Evolutionary conservation across 2,113 vertebrate species (phyloP).

Genomic region (Campylomormyrus numenius): DNA sequence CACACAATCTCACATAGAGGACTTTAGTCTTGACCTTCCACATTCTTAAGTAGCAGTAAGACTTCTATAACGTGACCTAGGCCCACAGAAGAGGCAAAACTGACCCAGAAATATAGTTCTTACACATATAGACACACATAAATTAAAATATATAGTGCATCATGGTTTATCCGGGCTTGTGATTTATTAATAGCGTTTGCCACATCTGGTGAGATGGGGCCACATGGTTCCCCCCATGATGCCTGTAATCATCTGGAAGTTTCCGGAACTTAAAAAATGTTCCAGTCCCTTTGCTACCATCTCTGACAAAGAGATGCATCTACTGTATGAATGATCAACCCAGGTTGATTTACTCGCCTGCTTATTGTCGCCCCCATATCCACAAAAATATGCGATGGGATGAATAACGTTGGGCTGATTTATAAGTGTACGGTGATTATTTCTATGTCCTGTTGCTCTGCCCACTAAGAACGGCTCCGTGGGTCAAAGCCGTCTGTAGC

Average conservation of each 20-base stretch:
- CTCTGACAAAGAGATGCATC: background rate
- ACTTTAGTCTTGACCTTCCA: background rate
- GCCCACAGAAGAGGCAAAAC: background rate
- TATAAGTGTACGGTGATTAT: conserved; percentile 18
- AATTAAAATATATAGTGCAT: background rate
- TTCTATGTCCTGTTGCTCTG: conserved; percentile 24
- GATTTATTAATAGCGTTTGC: background rate
- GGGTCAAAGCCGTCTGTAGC: background rate
- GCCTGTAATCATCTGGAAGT: background rate
- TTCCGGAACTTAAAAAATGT: background rate
- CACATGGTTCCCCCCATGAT: background rate
- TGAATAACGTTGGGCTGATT: conserved; percentile 24
- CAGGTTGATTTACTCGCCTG: conserved; percentile 27
- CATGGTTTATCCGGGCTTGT: background rate
- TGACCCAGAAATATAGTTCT: background rate
- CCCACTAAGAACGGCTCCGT: background rate
- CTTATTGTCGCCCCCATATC: conserved; percentile 21
- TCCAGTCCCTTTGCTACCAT: background rate
- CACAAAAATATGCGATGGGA: conserved; percentile 11
- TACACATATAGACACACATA: background rate
- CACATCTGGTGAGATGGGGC: background rate
- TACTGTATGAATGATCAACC: background rate
- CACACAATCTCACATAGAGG: background rate
- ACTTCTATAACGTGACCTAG: background rate
- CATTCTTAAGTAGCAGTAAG: background rate